A percentile compares a stretch with the other conserved stretches of the same genome.
phyloP scores from a whole-genome alignment of 2,888 invertebrate genomes.

The Blera fallax region DNA sequence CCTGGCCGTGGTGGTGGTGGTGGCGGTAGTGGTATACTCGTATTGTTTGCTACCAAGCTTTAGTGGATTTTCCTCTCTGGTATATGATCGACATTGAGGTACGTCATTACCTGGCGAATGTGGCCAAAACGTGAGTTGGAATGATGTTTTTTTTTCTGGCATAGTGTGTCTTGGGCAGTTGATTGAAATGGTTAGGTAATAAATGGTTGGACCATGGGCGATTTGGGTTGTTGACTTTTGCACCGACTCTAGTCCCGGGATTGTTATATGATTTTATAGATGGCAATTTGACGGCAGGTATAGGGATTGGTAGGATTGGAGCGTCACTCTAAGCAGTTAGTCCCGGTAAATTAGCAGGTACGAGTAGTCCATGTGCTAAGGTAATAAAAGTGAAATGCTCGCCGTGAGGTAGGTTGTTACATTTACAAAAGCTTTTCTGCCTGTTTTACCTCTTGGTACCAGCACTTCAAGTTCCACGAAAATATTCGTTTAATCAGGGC shows the following conservation, averaged over 20 bases:
- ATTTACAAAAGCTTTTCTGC: too few relatives aligned
- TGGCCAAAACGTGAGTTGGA: constrained; percentile 16
- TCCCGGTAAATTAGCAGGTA: not conserved
- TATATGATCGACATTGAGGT: constrained; percentile 39
- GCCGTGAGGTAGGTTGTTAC: too few relatives aligned
- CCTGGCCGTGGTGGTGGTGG: constrained; percentile 2
- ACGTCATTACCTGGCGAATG: constrained; percentile 14
- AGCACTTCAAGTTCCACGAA: too few relatives aligned
- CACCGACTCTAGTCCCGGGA: not conserved
- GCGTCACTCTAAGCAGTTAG: not conserved
- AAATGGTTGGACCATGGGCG: constrained; percentile 34
- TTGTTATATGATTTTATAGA: constrained; percentile 46
- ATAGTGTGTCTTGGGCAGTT: constrained; percentile 10
- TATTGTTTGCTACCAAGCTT: not conserved
- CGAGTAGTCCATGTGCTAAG: too few relatives aligned
- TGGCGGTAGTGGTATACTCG: constrained; percentile 18
- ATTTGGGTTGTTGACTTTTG: constrained; percentile 58
- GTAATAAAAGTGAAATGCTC: too few relatives aligned
- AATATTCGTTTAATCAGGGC: too few relatives aligned
- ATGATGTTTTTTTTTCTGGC: constrained; percentile 5
- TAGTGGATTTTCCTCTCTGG: not conserved
- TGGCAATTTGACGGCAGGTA: constrained; percentile 26
- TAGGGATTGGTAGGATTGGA: constrained; percentile 1
- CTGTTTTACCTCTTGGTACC: too few relatives aligned
- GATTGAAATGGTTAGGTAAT: constrained; percentile 65